phyloP scores from a whole-genome alignment of 1,140 invertebrate genomes.

The Dinoponera quadriceps region DNA sequence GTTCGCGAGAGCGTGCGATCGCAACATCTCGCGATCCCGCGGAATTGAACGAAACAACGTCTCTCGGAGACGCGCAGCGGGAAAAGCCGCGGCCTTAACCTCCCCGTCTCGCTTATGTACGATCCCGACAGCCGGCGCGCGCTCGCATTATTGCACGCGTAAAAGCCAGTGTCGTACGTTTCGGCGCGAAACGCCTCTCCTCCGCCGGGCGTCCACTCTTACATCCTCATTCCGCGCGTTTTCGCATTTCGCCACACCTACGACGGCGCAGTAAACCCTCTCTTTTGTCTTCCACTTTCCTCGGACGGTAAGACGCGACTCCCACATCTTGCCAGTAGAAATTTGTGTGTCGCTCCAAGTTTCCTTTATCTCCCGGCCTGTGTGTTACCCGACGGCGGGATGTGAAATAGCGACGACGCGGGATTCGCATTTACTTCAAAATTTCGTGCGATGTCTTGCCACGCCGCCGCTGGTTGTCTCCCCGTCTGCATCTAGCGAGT shows the following conservation, averaged over 20 bases:
- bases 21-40: constrained; percentile 10
- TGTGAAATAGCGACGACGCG: not conserved
- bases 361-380: not conserved
- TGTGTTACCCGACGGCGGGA: not conserved
- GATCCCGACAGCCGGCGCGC: constrained; percentile 66
- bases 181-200: constrained; percentile 50
- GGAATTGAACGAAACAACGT: constrained; percentile 68
- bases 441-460: constrained; percentile 33
- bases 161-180: constrained; percentile 75
- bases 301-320: not conserved
- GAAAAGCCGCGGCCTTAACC: not conserved
- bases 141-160: constrained; percentile 72
- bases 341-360: constrained; percentile 25
- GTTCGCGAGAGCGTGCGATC: not conserved
- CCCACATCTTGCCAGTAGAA: not conserved
- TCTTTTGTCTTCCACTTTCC: not conserved
- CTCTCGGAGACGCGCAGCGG: constrained; percentile 19
- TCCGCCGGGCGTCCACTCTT: not conserved
- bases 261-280: not conserved
- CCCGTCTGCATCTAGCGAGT: constrained; percentile 11
- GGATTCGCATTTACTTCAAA: constrained; percentile 17
- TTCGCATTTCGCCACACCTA: constrained; percentile 36
- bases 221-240: not conserved
- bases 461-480: constrained; percentile 15
- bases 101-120: constrained; percentile 45